These are phyloP conservation scores for Drosophila santomea DNA, from an alignment of 1,140 invertebrate genomes.

Conservation along the genomic window DNA sequence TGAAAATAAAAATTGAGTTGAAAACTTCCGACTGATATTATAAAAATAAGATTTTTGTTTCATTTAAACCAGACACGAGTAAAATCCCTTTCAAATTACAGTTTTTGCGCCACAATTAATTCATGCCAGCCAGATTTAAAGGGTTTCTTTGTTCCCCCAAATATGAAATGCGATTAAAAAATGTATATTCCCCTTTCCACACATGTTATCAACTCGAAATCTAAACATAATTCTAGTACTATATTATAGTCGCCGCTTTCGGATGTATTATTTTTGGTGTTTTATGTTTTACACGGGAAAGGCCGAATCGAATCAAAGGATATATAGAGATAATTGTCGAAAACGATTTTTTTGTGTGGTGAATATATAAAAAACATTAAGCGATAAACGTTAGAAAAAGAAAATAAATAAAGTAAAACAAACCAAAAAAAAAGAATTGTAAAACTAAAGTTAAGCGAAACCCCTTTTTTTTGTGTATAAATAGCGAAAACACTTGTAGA, in stretches of 20 bases:
- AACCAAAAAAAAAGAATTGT: constrained; percentile 4
- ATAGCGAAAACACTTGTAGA: constrained; percentile 50
- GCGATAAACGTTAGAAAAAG: constrained; percentile 55
- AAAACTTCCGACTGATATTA: constrained; percentile 25
- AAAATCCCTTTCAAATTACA: neutral
- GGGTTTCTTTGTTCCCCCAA: neutral
- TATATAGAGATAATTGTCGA: constrained; percentile 53
- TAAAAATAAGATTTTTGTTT: neutral
- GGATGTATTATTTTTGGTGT: constrained; percentile 41
- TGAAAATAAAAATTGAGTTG: neutral
- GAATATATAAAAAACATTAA: constrained; percentile 34
- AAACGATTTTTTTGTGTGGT: constrained; percentile 33
- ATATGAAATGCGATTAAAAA: neutral
- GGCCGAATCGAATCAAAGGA: constrained; percentile 28
- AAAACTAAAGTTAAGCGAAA: constrained; percentile 33
- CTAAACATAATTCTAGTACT: constrained; percentile 37
- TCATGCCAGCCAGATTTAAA: constrained; percentile 9
- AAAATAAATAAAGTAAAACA: constrained; percentile 23
- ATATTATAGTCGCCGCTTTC: constrained; percentile 53
- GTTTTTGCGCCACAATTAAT: constrained; percentile 4
- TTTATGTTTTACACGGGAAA: constrained; percentile 17
- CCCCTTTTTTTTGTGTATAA: constrained; percentile 58
- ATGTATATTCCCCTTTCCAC: constrained; percentile 7
- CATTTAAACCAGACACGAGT: neutral
- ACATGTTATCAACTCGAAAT: constrained; percentile 1